Evolutionary conservation across 2,888 invertebrate species (phyloP).

Genomic region (Diarsia dahlii): DNA sequence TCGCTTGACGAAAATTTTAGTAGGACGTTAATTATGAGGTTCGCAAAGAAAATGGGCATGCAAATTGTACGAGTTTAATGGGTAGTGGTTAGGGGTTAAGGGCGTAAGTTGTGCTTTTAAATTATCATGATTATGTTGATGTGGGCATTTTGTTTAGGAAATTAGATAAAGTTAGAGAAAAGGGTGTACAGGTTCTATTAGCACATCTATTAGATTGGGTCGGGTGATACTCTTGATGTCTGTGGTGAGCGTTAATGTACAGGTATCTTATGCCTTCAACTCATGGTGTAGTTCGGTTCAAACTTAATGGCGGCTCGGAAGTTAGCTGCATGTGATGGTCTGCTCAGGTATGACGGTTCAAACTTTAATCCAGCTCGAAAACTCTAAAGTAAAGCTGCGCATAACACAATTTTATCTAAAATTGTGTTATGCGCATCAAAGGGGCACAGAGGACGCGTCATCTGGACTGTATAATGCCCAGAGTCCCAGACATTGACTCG

Average conservation of each 20-base stretch:
- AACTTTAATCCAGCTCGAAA: too few species aligned
- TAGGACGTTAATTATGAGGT: conserved; percentile 11
- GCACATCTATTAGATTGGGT: too few species aligned
- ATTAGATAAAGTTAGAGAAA: neutral
- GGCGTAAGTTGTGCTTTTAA: conserved; percentile 7
- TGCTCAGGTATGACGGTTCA: too few species aligned
- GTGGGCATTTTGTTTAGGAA: neutral
- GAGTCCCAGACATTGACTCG: too few species aligned
- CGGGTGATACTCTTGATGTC: neutral
- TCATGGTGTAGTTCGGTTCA: neutral
- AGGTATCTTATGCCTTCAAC: neutral
- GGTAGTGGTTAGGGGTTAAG: neutral
- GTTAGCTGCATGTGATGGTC: too few species aligned
- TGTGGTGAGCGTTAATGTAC: neutral
- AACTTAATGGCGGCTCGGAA: too few species aligned
- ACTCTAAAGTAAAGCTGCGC: too few species aligned
- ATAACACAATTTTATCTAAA: too few species aligned
- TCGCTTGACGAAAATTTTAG: conserved; percentile 3
- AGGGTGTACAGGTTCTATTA: neutral
- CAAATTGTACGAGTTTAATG: conserved; percentile 28
- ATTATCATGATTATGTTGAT: neutral
- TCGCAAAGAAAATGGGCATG: conserved; percentile 19
- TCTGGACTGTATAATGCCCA: too few species aligned
- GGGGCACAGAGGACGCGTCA: too few species aligned
- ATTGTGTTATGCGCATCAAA: too few species aligned